phyloP scores from a whole-genome alignment of 2,797 vertebrate species.

The Gambelia wislizenii region DNA sequence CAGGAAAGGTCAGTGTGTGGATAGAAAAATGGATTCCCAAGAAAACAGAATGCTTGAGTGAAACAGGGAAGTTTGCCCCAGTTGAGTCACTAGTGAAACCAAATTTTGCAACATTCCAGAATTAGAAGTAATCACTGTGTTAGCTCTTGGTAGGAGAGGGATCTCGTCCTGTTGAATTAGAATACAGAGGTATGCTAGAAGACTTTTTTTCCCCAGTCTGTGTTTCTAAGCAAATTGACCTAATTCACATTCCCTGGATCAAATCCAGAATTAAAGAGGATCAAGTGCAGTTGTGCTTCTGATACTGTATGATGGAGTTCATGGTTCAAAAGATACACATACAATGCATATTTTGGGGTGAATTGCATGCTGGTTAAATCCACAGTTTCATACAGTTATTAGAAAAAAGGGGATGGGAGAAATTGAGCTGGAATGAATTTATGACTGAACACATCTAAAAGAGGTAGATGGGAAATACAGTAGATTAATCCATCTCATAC shows the following conservation, averaged over 20 bases:
- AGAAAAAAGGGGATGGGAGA: not conserved
- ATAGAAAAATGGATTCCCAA: constrained; percentile 50
- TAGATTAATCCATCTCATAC: not conserved
- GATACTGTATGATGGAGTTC: not conserved
- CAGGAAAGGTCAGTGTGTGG: accelerated
- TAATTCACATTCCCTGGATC: not conserved
- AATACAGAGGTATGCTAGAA: not conserved
- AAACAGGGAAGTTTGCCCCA: not conserved
- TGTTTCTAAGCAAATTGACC: not conserved
- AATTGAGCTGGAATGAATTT: not conserved
- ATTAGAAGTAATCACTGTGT: not conserved
- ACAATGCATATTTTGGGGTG: not conserved
- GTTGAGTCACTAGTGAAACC: not conserved
- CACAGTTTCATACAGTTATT: not conserved
- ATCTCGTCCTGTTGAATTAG: not conserved
- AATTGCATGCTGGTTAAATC: not conserved
- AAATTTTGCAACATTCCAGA: not conserved
- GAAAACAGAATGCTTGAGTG: not conserved
- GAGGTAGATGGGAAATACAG: not conserved
- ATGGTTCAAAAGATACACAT: not conserved
- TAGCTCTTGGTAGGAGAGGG: constrained; percentile 19
- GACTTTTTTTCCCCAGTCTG: not conserved
- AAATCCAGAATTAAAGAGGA: not conserved
- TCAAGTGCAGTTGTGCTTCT: not conserved
- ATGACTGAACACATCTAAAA: not conserved